Evolutionary conservation across 2,113 vertebrate species (phyloP), one percentile per base, ranked within the genome.

Genomic region (Galbula dea): DNA sequence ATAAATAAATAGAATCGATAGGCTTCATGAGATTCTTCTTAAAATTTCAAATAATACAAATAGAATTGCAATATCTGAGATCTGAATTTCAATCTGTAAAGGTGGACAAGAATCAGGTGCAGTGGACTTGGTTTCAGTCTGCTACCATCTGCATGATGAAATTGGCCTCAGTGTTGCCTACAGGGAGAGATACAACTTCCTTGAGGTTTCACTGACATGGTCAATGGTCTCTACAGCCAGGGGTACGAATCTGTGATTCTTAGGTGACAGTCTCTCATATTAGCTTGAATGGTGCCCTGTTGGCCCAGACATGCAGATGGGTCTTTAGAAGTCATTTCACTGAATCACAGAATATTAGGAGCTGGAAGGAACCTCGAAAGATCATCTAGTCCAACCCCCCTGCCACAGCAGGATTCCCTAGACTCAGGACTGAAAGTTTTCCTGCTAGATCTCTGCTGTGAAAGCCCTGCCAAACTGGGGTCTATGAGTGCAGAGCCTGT

Each of bases 101-200:
- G n/a, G n/a, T 52, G 41, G 11, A 15, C 2, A 15, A 61, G 20
- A 57, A 43, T 3, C 6, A 1, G 26, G 29, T 2, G 0, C 11
- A 24, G 7, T 18, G 8, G 13, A 6, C 67, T 63, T 59, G 10
- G 2, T 88, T 17, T 67, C 22, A 68, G 16, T 0, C 0, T 63
- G 41, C 41, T 39, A 10, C 23, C 26, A 13, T 17, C 29, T n/a
- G n/a, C n/a, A n/a, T n/a, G n/a, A n/a, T n/a, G 52, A 83, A 68
- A n/a, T 0, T 49, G 22, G 15, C 15, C 7, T 72, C 43, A 72
- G 13, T 10, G 7, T 22, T 59, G 24, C 1, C 1, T 19, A 19
- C 3, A 54, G 7, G 12, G 39, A 23, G 17, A 66, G 12, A 18
- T 29, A 32, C 0, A 45, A 55, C 32, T 72, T 86, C 37, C 34